These are phyloP conservation scores for Drosophila borborema DNA, from an alignment of 2,888 invertebrate genomes.

Conservation along the genomic window DNA sequence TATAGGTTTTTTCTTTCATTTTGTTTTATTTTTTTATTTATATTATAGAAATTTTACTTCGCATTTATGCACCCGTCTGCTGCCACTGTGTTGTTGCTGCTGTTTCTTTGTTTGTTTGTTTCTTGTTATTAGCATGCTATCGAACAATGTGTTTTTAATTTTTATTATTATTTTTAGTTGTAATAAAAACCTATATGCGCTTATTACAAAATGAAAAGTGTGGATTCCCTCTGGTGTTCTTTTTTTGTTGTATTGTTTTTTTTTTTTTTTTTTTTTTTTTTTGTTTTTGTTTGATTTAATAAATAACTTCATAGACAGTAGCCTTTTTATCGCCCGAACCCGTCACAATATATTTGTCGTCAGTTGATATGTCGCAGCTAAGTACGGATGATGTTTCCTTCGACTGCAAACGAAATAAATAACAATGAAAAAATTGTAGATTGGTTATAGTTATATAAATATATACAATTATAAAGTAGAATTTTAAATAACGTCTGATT, in stretches of 20 bases:
- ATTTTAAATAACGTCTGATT: neutral
- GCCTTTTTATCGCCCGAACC: conserved; percentile 99
- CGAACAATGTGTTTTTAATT: conserved; percentile 52
- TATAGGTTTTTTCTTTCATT: conserved; percentile 61
- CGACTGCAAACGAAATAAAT: conserved; percentile 87
- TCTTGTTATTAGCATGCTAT: conserved; percentile 46
- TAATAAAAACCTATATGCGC: conserved; percentile 80
- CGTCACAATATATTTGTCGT: conserved; percentile 99
- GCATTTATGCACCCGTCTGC: conserved; percentile 53
- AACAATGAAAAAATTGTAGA: conserved; percentile 7
- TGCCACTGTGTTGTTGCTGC: conserved; percentile 42
- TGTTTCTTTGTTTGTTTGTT: conserved; percentile 33
- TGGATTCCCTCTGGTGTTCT: conserved; percentile 55
- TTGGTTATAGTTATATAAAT: neutral
- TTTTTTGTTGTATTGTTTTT: conserved; percentile 20
- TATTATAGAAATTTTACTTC: conserved; percentile 75
- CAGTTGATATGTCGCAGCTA: conserved; percentile 98
- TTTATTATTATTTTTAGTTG: conserved; percentile 48
- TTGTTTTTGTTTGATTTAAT: conserved; percentile 85
- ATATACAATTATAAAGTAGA: neutral
- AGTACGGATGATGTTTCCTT: conserved; percentile 99
- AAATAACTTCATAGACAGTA: conserved; percentile 98
- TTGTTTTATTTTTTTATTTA: conserved; percentile 56
- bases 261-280: conserved; percentile 23
- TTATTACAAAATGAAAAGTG: conserved; percentile 79